phyloP scores from a whole-genome alignment of 2,888 invertebrate genomes.

The Melieria picta region DNA sequence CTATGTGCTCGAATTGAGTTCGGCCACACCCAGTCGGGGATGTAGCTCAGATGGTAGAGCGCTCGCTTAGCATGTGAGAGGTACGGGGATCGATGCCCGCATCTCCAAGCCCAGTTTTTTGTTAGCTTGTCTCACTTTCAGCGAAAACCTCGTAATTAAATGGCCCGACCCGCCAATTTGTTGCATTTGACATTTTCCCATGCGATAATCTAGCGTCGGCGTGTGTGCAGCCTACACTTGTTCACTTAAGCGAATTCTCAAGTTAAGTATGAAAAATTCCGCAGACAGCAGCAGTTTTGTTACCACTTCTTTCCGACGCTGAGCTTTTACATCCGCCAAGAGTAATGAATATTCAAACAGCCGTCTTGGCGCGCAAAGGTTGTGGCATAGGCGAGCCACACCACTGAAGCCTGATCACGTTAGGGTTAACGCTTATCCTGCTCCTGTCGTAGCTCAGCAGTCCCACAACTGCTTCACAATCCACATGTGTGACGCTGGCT shows the following conservation, averaged over 20 bases:
- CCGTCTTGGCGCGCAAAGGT: too few species aligned
- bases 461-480: slow-evolving; percentile 5
- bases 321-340: slow-evolving; percentile 39
- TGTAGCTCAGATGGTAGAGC: slow-evolving; percentile 68
- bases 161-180: too few species aligned
- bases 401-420: too few species aligned
- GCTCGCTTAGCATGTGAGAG: slow-evolving; percentile 64
- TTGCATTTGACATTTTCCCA: neutral
- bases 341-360: slow-evolving; percentile 59
- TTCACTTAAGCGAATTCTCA: slow-evolving; percentile 11
- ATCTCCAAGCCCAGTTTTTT: slow-evolving; percentile 56
- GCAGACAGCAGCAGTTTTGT: slow-evolving; percentile 59
- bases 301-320: slow-evolving; percentile 30
- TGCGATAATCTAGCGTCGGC: slow-evolving; percentile 17
- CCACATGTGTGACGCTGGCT: neutral
- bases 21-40: slow-evolving; percentile 52
- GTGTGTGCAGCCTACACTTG: slow-evolving; percentile 35
- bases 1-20: neutral
- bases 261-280: slow-evolving; percentile 44
- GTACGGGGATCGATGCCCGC: slow-evolving; percentile 63
- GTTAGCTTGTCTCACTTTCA: neutral
- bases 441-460: neutral
- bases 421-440: too few species aligned
- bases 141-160: too few species aligned
- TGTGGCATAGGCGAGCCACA: too few species aligned